Conservation (phyloP, 2,888 invertebrate genomes). For the Hoplodrina ambigua region DNA sequence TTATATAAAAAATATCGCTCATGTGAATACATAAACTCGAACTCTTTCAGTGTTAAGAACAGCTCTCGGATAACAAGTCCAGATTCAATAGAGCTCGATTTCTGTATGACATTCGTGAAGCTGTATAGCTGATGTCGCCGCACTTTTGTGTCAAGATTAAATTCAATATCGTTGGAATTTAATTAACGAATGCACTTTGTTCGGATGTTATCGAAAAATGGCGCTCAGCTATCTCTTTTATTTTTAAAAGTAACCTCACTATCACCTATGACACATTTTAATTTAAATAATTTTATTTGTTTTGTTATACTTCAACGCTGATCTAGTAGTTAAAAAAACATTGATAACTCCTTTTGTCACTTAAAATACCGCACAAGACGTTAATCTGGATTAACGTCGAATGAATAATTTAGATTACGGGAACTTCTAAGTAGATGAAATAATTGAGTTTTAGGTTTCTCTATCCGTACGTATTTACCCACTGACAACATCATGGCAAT, state of each 20-base stretch:
- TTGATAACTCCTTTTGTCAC: slow-evolving; percentile 15
- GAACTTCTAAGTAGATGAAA: slow-evolving; percentile 17
- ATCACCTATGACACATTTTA: slow-evolving; percentile 54
- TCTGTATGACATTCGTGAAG: slow-evolving; percentile 10
- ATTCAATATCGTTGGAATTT: slow-evolving; percentile 42
- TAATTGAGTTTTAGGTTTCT: slow-evolving; percentile 8
- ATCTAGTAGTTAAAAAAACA: slow-evolving; percentile 24
- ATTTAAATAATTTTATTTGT: slow-evolving; percentile 38
- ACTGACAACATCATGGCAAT: slow-evolving; percentile 21
- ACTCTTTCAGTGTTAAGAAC: slow-evolving; percentile 17
- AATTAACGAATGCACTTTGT: slow-evolving; percentile 53
- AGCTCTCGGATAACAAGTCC: slow-evolving; percentile 4
- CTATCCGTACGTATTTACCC: neutral
- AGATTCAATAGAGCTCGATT: slow-evolving; percentile 2
- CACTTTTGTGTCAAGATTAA: slow-evolving; percentile 21
- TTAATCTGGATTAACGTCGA: neutral
- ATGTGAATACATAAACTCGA: slow-evolving; percentile 1
- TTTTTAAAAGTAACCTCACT: slow-evolving; percentile 40
- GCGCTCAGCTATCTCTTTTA: slow-evolving; percentile 46
- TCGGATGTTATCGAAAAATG: slow-evolving; percentile 51
- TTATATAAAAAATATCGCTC: slow-evolving; percentile 12
- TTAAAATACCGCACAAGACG: slow-evolving; percentile 31
- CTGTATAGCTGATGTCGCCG: slow-evolving; percentile 8
- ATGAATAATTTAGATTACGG: neutral
- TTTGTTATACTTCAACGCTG: slow-evolving; percentile 24